Evolutionary conservation across 2,888 invertebrate genomes (phyloP).

Genomic region (Aelia acuminata): DNA sequence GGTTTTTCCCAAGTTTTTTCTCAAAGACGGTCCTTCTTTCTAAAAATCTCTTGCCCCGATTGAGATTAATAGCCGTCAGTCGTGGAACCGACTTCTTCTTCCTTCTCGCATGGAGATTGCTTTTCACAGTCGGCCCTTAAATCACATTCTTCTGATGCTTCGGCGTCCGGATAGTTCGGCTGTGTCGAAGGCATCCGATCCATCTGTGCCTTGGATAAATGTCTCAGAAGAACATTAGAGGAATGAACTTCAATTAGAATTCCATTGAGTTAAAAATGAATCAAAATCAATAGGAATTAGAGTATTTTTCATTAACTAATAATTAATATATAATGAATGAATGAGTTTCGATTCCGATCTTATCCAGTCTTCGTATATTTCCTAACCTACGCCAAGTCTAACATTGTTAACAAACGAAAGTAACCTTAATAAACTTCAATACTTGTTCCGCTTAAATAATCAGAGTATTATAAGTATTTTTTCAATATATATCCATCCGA

Average conservation of each 20-base stretch:
- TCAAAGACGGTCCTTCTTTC: constrained; percentile 11
- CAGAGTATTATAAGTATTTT: too few relatives aligned
- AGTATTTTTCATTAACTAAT: neutral
- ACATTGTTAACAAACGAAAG: too few relatives aligned
- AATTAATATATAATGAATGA: too few relatives aligned
- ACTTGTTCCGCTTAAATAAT: too few relatives aligned
- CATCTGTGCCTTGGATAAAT: neutral
- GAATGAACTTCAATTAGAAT: neutral
- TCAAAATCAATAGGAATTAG: neutral
- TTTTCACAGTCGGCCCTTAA: neutral
- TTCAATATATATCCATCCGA: too few relatives aligned
- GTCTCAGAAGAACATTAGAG: neutral
- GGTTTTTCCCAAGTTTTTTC: constrained; percentile 5
- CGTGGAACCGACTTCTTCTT: neutral
- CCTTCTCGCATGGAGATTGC: constrained; percentile 20
- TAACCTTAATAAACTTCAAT: too few relatives aligned
- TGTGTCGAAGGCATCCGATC: neutral
- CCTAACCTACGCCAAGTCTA: too few relatives aligned
- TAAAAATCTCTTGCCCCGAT: neutral
- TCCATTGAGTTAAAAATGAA: neutral
- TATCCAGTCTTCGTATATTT: too few relatives aligned
- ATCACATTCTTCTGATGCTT: constrained; percentile 22
- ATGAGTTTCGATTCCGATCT: too few relatives aligned
- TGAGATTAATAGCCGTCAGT: constrained; percentile 30
- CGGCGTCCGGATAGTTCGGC: neutral